Base-by-base conservation (phyloP, 2,113 vertebrate species). In the Myiozetetes cayanensis region DNA sequence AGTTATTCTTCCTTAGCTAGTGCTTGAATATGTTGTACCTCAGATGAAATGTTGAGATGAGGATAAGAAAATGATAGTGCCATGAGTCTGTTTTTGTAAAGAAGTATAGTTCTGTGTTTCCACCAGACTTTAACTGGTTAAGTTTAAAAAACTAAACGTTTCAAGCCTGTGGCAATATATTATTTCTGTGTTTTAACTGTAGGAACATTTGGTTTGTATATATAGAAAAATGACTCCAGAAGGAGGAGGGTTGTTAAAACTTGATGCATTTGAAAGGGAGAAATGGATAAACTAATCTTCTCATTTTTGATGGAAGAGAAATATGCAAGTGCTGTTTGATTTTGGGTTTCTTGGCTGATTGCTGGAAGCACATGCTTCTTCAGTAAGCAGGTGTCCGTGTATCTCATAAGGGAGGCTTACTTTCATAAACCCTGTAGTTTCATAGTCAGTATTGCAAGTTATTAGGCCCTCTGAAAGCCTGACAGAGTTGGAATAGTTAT, bases 211-310 rank as follows among this genome's bases (percentile, higher is more conserved):
- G 93, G 94, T 96, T 97, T 97, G 95, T 87, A 94, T 91, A 82
- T 93, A 89, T 90, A 97, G 93, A 97, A 94, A 97, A 96, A 96
- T 97, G 93, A 89, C 96, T 98, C 91, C 94, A 96, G 95, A 95
- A 97, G 92, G 76, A 91, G 82, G 93, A 97, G 91, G 77, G 62
- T 89, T 96, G 97, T 91, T 95, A 97, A 97, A 94, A 95, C 86
- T 96, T 81, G 90, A 86, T 39, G 88, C 56, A 66, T 96, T 95
- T 90, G 88, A 96, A 97, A 93, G 70, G 73, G 94, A 93, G 93
- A 93, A 85, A 92, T 96, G 94, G 95, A 76, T 94, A 94, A 75
- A 95, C 88, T 96, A 90, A 91, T 93, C 87, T 75, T 94, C 73
- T 94, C 82, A 83, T 71, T 98, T 58, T 12, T 59, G 52, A 73